A percentile compares a stretch with the other conserved stretches of the same genome.
phyloP scores from a whole-genome alignment of 2,797 vertebrate species.

The Mormyrops boulengeri region DNA sequence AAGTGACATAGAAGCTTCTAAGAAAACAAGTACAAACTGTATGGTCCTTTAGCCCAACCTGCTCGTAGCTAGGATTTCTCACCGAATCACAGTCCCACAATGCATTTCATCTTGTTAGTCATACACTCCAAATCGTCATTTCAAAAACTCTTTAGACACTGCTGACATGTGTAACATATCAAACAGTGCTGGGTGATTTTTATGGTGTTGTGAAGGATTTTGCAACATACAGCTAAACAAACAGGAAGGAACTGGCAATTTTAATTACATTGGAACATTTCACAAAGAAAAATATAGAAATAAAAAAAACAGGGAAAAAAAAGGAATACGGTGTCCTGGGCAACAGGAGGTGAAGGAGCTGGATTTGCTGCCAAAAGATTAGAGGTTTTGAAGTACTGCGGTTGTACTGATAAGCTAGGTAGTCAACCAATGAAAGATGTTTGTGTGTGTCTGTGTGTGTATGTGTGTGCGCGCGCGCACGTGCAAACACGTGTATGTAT shows the following conservation, averaged over 20 bases:
- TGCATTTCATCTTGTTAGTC: not conserved
- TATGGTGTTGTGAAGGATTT: not conserved
- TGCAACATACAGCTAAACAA: not conserved
- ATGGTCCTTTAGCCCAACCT: not conserved
- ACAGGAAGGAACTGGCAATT: not conserved
- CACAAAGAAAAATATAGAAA: not conserved
- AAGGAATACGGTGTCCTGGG: not conserved
- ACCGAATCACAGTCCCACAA: not conserved
- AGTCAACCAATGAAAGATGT: not conserved
- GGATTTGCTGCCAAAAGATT: not conserved
- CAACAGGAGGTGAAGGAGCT: not conserved
- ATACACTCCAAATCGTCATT: not conserved
- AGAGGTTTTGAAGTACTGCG: not conserved
- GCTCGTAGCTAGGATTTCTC: not conserved
- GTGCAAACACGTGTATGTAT: not conserved
- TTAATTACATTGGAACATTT: not conserved
- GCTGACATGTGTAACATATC: not conserved
- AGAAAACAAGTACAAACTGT: not conserved
- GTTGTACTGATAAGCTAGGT: not conserved
- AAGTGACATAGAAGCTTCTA: not conserved
- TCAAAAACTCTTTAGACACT: not conserved
- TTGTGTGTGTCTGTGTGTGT: not conserved
- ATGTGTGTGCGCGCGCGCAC: no score
- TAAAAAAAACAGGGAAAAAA: not conserved
- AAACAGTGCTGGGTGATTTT: not conserved